Conservation (phyloP, 2,797 vertebrate genomes). For the Acrossocheilus fasciatus region DNA sequence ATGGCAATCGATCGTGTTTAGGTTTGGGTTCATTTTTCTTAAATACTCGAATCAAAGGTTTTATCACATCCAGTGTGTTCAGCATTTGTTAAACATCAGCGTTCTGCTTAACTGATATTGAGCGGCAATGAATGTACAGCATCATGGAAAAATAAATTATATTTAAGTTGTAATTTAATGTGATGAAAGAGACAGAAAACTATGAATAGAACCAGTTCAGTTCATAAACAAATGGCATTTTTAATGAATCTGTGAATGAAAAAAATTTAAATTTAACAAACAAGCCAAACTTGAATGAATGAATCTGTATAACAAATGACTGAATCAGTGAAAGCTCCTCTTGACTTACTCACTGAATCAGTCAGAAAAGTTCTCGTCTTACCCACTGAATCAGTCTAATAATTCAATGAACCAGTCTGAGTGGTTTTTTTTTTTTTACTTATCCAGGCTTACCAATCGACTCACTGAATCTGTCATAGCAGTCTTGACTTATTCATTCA, state of each 20-base stretch:
- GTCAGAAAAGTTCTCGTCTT: too few relatives aligned
- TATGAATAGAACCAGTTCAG: background rate
- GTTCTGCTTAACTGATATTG: background rate
- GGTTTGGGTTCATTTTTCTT: background rate
- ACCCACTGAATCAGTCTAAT: background rate
- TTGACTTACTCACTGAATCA: background rate
- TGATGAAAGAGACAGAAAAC: background rate
- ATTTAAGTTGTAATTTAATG: background rate
- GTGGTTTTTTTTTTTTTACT: background rate
- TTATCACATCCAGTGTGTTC: background rate
- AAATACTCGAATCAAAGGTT: background rate
- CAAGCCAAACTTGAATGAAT: too few relatives aligned
- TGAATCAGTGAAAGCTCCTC: background rate
- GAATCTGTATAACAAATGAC: background rate
- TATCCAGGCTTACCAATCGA: background rate
- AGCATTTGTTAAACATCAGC: background rate
- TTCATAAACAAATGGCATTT: background rate
- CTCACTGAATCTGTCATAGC: background rate
- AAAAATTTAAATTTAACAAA: too few relatives aligned
- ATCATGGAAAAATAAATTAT: background rate
- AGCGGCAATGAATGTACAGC: background rate
- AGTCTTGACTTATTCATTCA: background rate
- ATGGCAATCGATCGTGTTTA: background rate
- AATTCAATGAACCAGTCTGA: background rate
- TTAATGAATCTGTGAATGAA: too few relatives aligned